Conservation (phyloP, 2,888 invertebrate species). For the Acheta domesticus region DNA sequence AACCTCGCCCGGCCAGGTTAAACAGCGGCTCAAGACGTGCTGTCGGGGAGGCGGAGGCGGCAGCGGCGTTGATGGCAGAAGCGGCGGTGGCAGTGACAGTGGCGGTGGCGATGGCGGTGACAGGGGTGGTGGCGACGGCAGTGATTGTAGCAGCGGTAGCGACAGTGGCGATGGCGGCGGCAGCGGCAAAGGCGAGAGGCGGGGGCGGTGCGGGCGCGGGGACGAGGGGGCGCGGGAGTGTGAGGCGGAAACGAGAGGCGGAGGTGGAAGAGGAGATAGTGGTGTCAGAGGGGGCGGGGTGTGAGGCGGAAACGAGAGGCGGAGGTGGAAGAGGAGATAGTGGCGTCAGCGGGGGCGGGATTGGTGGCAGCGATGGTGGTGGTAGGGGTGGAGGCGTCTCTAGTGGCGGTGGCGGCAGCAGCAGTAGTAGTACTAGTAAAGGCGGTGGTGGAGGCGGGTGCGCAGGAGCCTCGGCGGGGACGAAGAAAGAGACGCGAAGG, state of each 20-base stretch:
- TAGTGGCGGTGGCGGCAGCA: too few species aligned
- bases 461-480: too few species aligned
- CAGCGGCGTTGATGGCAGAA: neutral
- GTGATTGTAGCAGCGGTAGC: neutral
- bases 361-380: neutral
- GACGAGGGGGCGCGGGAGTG: neutral
- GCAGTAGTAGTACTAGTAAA: too few species aligned
- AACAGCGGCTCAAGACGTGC: constrained; percentile 18
- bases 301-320: neutral
- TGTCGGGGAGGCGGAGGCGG: neutral
- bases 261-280: too few species aligned
- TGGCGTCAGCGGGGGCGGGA: too few species aligned
- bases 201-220: neutral
- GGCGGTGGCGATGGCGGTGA: neutral
- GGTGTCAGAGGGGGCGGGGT: too few species aligned
- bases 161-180: neutral
- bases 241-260: neutral
- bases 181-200: neutral
- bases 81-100: neutral
- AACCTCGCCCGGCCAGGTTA: constrained; percentile 21
- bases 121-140: neutral
- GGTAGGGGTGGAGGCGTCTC: neutral
- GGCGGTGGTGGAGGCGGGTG: neutral
- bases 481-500: too few species aligned
- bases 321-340: neutral